Evolutionary conservation across 2,888 invertebrate genomes (phyloP).

Genomic region (Antheraea assamensis): DNA sequence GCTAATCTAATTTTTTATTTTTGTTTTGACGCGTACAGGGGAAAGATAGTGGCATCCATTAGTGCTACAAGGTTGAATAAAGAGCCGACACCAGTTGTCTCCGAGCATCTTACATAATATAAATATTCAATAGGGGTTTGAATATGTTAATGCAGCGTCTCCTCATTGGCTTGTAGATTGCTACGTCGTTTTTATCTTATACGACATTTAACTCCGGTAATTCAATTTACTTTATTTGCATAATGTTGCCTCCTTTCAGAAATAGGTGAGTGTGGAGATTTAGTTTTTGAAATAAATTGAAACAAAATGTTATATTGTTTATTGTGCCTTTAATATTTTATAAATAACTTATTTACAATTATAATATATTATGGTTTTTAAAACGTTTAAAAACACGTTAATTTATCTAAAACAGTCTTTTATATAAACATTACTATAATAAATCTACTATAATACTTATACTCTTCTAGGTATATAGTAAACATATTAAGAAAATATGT

Average conservation of each 20-base stretch:
- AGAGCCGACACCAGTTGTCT: conserved; percentile 57
- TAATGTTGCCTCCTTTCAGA: conserved; percentile 73
- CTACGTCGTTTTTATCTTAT: conserved; percentile 82
- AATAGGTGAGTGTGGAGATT: conserved; percentile 80
- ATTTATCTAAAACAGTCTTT: too few relatives aligned
- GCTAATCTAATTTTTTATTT: conserved; percentile 59
- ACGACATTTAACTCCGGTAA: conserved; percentile 82
- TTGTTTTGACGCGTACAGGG: conserved; percentile 60
- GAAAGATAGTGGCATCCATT: conserved; percentile 72
- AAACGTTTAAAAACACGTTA: background rate
- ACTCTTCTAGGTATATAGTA: too few relatives aligned
- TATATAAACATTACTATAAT: too few relatives aligned
- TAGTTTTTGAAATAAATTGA: conserved; percentile 41
- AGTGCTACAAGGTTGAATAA: conserved; percentile 72
- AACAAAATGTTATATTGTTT: conserved; percentile 18
- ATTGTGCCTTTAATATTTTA: conserved; percentile 35
- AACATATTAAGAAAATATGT: too few relatives aligned
- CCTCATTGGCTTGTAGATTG: conserved; percentile 81
- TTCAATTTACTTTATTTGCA: conserved; percentile 82
- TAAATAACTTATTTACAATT: background rate
- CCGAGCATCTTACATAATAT: conserved; percentile 58
- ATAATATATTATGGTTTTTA: background rate
- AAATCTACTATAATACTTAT: too few relatives aligned
- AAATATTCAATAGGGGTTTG: conserved; percentile 81
- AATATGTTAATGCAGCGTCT: conserved; percentile 79